phyloP scores from a whole-genome alignment of 2,797 vertebrate species.

The Liparis tanakae region DNA sequence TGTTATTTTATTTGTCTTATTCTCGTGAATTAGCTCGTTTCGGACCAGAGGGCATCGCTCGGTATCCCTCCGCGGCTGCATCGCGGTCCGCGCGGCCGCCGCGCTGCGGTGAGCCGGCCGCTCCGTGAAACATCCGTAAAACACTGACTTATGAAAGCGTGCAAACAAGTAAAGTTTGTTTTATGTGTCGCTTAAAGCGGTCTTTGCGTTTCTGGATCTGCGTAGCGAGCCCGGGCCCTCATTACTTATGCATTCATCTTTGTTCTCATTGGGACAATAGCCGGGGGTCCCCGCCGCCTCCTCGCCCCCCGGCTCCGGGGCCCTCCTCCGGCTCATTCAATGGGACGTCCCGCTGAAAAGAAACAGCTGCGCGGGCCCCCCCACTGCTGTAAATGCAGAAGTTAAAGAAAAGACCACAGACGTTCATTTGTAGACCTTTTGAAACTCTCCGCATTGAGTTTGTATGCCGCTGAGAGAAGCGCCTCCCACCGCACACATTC shows the following conservation, averaged over 20 bases:
- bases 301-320: constrained; percentile 45
- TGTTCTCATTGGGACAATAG: constrained; percentile 85
- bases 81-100: constrained; percentile 8
- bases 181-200: background rate
- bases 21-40: constrained; percentile 29
- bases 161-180: background rate
- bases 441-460: background rate
- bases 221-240: constrained; percentile 50
- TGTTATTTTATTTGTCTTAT: background rate
- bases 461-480: background rate
- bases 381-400: background rate
- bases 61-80: constrained; percentile 19
- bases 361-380: constrained; percentile 16
- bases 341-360: constrained; percentile 64
- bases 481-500: too few species aligned
- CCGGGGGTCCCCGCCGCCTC: constrained; percentile 58
- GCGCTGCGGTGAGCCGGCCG: accelerated
- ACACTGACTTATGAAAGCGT: background rate
- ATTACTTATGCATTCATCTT: constrained; percentile 80
- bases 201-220: background rate
- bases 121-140: accelerated
- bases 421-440: background rate
- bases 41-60: constrained; percentile 32
- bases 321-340: constrained; percentile 60
- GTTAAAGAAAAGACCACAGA: constrained; percentile 11